These are phyloP conservation scores for Bombus superbus DNA, from an alignment of 1,140 invertebrate genomes.

Conservation along the genomic window DNA sequence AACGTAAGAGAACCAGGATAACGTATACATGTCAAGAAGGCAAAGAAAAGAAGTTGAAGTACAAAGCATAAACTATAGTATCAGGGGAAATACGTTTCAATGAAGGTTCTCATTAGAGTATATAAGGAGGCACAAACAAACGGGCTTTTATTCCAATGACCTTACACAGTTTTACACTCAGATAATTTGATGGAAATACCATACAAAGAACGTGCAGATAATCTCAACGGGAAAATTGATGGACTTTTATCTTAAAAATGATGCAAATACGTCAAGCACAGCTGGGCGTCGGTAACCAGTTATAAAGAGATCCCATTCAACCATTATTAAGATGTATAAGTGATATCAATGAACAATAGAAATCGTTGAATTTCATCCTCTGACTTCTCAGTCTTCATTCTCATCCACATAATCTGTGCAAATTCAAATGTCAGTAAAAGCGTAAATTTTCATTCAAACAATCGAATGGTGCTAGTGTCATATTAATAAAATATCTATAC, in stretches of 20 bases:
- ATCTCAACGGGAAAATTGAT: not conserved
- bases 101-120: not conserved
- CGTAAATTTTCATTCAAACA: not conserved
- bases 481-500: not conserved
- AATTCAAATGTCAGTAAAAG: not conserved
- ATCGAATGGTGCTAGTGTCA: not conserved
- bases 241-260: not conserved
- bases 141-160: not conserved
- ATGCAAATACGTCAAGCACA: not conserved
- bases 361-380: not conserved
- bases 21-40: not conserved
- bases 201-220: not conserved
- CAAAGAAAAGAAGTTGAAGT: not conserved
- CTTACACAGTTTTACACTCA: constrained; percentile 16
- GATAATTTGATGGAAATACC: constrained; percentile 1
- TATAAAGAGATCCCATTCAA: not conserved
- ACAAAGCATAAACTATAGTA: not conserved
- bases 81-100: not conserved
- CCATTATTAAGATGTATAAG: not conserved
- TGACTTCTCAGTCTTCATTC: not conserved
- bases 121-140: not conserved
- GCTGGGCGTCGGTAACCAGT: too few species aligned
- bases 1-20: not conserved
- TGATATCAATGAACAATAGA: not conserved
- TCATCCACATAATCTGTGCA: not conserved